Evolutionary conservation across 2,888 invertebrate species (phyloP).

Genomic region (Seira ritae): DNA sequence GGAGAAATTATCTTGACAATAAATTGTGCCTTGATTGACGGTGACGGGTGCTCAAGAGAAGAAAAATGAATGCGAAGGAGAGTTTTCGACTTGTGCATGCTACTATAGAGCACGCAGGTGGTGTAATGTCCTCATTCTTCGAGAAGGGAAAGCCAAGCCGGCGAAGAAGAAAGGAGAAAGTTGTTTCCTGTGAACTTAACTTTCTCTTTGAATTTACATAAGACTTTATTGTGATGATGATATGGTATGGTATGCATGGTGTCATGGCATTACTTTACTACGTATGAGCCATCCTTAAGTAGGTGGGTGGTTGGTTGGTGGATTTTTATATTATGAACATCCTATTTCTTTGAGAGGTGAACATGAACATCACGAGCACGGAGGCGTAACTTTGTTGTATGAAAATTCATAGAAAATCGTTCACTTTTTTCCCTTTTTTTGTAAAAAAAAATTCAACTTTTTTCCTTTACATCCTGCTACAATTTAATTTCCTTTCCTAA

Average conservation of each 20-base stretch:
- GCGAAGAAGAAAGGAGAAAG: conserved; percentile 22
- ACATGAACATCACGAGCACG: background rate
- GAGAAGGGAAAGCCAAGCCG: background rate
- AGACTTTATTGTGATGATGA: background rate
- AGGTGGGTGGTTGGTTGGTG: background rate
- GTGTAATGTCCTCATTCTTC: background rate
- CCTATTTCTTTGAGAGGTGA: background rate
- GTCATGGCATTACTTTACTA: background rate
- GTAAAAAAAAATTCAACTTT: conserved; percentile 27
- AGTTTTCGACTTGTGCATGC: background rate
- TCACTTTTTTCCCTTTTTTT: conserved; percentile 31
- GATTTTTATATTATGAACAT: background rate
- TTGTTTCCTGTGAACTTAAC: conserved; percentile 19
- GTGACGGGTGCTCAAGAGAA: background rate
- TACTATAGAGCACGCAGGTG: conserved; percentile 11
- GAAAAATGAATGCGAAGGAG: background rate
- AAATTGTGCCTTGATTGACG: conserved; percentile 3
- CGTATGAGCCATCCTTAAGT: background rate
- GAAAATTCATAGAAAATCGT: background rate
- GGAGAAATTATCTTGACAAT: conserved; percentile 12
- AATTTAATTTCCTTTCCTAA: conserved; percentile 38
- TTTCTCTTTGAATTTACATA: conserved; percentile 11
- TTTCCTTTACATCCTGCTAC: conserved; percentile 30
- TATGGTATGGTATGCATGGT: too few relatives aligned
- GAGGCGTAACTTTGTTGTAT: too few relatives aligned